A percentile compares a stretch with the other conserved stretches of the same genome.
Conservation (phyloP, 2,113 vertebrate species). For the Charina bottae region DNA sequence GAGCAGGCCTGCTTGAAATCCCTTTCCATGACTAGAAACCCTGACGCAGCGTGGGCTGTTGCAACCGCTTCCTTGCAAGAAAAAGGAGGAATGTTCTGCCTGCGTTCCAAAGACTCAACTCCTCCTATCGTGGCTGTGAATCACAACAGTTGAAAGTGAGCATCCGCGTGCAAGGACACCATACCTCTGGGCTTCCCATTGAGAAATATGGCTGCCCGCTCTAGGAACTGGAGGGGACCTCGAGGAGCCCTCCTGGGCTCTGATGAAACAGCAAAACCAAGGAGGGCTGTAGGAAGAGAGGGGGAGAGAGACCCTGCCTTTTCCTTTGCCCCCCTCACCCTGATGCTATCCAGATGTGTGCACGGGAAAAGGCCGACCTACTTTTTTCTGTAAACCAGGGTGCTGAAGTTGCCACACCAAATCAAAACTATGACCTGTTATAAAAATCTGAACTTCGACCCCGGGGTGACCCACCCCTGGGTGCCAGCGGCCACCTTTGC, state of each 20-base stretch:
- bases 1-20: background rate
- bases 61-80: background rate
- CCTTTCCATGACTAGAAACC: no score
- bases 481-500: no score
- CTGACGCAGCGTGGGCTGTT: background rate
- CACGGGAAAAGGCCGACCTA: background rate
- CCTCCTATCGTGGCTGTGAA: accelerated
- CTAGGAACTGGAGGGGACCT: no score
- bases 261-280: background rate
- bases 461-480: background rate
- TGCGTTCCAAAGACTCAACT: background rate
- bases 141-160: background rate
- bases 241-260: background rate
- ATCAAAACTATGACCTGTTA: no score
- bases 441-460: background rate
- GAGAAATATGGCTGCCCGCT: background rate
- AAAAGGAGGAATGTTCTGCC: background rate
- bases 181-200: background rate
- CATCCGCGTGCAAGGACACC: background rate
- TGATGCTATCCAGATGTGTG: background rate
- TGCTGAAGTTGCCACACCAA: background rate
- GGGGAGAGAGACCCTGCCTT: accelerated
- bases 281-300: background rate
- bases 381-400: background rate
- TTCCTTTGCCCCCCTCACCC: background rate